phyloP scores from a whole-genome alignment of 2,888 invertebrate genomes.

The Labia minor region DNA sequence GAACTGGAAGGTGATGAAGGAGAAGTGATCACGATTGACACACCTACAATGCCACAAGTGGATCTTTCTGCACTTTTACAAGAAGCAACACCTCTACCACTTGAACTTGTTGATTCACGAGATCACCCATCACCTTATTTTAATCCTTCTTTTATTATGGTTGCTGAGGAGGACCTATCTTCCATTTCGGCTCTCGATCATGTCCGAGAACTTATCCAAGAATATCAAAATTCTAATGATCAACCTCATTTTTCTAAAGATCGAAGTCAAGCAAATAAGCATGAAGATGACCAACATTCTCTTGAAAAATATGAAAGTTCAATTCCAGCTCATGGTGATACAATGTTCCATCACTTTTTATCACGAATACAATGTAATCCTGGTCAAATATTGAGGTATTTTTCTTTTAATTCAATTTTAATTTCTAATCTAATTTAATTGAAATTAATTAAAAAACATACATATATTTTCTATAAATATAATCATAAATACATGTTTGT shows the following conservation, averaged over 20 bases:
- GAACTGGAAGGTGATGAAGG: constrained; percentile 76
- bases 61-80: constrained; percentile 60
- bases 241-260: constrained; percentile 30
- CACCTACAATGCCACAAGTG: constrained; percentile 57
- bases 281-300: constrained; percentile 33
- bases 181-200: constrained; percentile 40
- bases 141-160: constrained; percentile 46
- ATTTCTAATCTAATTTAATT: no score
- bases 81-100: constrained; percentile 46
- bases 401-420: no score
- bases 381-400: constrained; percentile 69
- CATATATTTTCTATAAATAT: constrained; percentile 4
- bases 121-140: constrained; percentile 34
- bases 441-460: not conserved
- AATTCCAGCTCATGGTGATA: constrained; percentile 69
- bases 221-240: constrained; percentile 42
- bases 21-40: constrained; percentile 49
- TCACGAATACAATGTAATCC: constrained; percentile 62
- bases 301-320: constrained; percentile 69
- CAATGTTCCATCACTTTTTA: constrained; percentile 68
- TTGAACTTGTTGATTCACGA: constrained; percentile 31
- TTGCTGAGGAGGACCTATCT: constrained; percentile 45
- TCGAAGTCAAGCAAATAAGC: constrained; percentile 29
- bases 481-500: not conserved
- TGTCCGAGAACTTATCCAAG: constrained; percentile 49